These are phyloP conservation scores for Hypolimnas misippus DNA, from an alignment of 2,888 invertebrate species.

Conservation along the genomic window DNA sequence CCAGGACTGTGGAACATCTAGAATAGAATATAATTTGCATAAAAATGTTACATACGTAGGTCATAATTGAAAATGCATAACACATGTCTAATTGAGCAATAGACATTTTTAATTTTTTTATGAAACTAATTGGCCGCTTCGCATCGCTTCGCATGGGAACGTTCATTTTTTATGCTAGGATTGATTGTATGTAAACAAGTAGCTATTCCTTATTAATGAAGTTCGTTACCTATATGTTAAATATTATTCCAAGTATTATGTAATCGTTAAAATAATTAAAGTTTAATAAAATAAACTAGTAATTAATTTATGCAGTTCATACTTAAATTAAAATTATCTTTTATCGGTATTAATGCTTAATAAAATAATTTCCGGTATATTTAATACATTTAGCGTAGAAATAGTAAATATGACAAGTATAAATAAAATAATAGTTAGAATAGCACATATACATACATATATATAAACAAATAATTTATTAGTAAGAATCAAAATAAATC, in stretches of 20 bases:
- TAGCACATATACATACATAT: too few species aligned
- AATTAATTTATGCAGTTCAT: background rate
- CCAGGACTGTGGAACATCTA: too few species aligned
- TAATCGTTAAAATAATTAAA: background rate
- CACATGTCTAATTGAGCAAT: slow-evolving; percentile 19
- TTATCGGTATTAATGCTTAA: too few species aligned
- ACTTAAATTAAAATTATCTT: too few species aligned
- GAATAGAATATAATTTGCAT: slow-evolving; percentile 1
- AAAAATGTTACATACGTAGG: slow-evolving; percentile 5
- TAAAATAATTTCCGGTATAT: too few species aligned
- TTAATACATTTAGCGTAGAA: too few species aligned
- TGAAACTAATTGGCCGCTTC: slow-evolving; percentile 19
- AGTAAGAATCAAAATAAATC: background rate
- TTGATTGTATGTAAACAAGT: slow-evolving; percentile 14
- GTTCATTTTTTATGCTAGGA: slow-evolving; percentile 12
- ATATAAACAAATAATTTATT: background rate
- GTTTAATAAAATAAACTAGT: too few species aligned
- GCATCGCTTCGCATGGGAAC: slow-evolving; percentile 26
- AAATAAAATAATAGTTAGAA: too few species aligned
- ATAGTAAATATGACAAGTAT: too few species aligned
- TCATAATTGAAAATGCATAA: slow-evolving; percentile 18
- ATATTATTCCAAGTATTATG: background rate
- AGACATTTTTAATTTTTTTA: slow-evolving; percentile 19
- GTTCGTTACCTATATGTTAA: background rate
- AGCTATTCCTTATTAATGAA: slow-evolving; percentile 6